phyloP scores from a whole-genome alignment of 2,888 invertebrate species.

The Sicus ferrugineus region DNA sequence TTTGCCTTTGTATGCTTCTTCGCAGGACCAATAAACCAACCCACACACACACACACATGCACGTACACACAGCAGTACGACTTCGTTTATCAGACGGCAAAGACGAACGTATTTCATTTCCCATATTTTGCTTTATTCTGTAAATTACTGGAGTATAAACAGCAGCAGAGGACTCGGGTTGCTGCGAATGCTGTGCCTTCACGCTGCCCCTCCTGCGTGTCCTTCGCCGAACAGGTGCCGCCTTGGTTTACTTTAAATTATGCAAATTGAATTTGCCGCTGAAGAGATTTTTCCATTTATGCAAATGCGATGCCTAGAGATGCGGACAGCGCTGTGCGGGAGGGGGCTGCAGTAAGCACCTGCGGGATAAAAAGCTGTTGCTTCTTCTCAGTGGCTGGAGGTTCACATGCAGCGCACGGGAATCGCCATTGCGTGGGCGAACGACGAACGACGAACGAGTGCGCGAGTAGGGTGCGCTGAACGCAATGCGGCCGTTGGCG shows the following conservation, averaged over 20 bases:
- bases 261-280: conserved; percentile 40
- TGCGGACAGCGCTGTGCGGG: no score
- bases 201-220: no score
- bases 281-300: conserved; percentile 33
- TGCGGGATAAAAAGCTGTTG: neutral
- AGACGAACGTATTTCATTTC: neutral
- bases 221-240: conserved; percentile 13
- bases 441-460: no score
- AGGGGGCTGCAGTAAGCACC: neutral
- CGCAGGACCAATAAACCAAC: neutral
- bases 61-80: conserved; percentile 8
- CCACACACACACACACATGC: conserved; percentile 12
- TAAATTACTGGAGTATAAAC: conserved; percentile 5
- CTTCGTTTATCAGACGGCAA: neutral
- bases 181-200: neutral
- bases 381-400: no score
- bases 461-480: neutral
- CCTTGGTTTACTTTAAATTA: conserved; percentile 38
- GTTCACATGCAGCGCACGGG: neutral
- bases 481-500: neutral
- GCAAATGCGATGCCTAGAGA: no score
- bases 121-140: conserved; percentile 9
- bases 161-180: neutral
- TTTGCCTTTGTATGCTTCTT: neutral
- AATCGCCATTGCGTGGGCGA: neutral